Evolutionary conservation across 2,888 invertebrate genomes (phyloP).

Genomic region (Cataglyphis altisquamis): DNA sequence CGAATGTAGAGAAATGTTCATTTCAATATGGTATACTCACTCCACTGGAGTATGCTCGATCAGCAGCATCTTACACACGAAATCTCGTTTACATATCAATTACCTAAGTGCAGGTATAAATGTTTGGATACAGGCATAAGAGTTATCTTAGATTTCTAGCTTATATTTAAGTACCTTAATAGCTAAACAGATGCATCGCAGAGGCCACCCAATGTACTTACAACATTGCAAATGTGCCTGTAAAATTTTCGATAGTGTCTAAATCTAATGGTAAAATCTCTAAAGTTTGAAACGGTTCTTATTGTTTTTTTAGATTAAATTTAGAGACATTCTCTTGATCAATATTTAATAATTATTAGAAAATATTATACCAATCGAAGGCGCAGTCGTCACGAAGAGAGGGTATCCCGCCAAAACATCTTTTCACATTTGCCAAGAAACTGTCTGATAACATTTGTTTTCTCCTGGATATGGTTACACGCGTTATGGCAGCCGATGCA

Average conservation of each 20-base stretch:
- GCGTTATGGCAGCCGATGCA: conserved; percentile 80
- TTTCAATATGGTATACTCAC: conserved; percentile 82
- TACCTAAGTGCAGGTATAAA: conserved; percentile 84
- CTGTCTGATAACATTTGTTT: conserved; percentile 80
- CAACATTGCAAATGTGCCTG: conserved; percentile 84
- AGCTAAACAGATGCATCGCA: conserved; percentile 77
- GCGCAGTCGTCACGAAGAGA: conserved; percentile 83
- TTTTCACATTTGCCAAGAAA: conserved; percentile 79
- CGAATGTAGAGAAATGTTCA: conserved; percentile 71
- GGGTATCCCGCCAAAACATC: conserved; percentile 82
- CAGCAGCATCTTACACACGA: conserved; percentile 81
- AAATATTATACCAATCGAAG: conserved; percentile 83
- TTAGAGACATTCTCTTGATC: conserved; percentile 73
- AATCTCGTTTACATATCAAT: conserved; percentile 84
- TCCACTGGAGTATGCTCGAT: conserved; percentile 82
- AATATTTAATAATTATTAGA: conserved; percentile 80
- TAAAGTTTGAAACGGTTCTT: conserved; percentile 73
- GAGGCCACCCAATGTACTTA: conserved; percentile 85
- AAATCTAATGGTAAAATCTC: conserved; percentile 72
- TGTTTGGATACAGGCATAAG: conserved; percentile 80
- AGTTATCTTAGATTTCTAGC: conserved; percentile 75
- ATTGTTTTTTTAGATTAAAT: conserved; percentile 60
- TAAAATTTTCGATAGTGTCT: conserved; percentile 75
- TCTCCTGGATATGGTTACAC: conserved; percentile 79
- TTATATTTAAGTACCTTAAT: conserved; percentile 78